Percentiles rank a stretch among this genome's conserved stretches.
phyloP scores from a whole-genome alignment of 2,888 invertebrate species.

The Eristalinus aeneus region DNA sequence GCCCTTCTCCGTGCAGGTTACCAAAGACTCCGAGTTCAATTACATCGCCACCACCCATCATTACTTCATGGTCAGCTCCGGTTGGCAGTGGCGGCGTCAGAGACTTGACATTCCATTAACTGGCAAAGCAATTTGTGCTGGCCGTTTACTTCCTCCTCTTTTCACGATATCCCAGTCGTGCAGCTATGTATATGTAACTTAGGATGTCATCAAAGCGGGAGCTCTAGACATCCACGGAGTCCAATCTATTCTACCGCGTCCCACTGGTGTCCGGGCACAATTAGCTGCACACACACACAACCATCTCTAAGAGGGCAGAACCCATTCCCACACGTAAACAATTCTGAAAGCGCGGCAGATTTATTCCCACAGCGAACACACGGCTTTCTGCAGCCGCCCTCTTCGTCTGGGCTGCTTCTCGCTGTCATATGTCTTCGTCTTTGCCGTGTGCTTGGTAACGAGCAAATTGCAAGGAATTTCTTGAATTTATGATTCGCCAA shows the following conservation, averaged over 20 bases:
- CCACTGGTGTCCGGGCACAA: conserved; percentile 25
- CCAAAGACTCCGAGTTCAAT: conserved; percentile 19
- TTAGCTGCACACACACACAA: conserved; percentile 19
- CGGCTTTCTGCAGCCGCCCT: not conserved
- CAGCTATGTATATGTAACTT: conserved; percentile 8
- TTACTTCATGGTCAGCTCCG: not conserved
- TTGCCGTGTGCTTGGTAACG: conserved; percentile 42
- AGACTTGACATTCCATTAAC: conserved; percentile 55
- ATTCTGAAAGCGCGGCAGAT: conserved; percentile 43
- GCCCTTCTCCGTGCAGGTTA: not conserved
- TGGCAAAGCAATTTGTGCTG: conserved; percentile 32
- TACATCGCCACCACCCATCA: conserved; percentile 28
- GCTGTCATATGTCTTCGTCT: conserved; percentile 17
- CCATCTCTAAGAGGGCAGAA: not conserved
- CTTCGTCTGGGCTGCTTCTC: not conserved
- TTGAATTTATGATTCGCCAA: conserved; percentile 63
- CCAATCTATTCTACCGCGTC: conserved; percentile 2
- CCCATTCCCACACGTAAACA: conserved; percentile 65
- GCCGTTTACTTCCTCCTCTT: conserved; percentile 38
- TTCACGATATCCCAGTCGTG: not conserved
- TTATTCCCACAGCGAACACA: not conserved
- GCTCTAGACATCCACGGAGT: conserved; percentile 18
- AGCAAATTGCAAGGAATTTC: conserved; percentile 60
- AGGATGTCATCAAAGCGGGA: not conserved
- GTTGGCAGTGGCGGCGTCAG: conserved; percentile 14